A percentile compares a stretch with the other conserved stretches of the same genome.
Evolutionary conservation across 2,113 vertebrate species (phyloP).

Genomic region (Tychaedon coryphoeus): DNA sequence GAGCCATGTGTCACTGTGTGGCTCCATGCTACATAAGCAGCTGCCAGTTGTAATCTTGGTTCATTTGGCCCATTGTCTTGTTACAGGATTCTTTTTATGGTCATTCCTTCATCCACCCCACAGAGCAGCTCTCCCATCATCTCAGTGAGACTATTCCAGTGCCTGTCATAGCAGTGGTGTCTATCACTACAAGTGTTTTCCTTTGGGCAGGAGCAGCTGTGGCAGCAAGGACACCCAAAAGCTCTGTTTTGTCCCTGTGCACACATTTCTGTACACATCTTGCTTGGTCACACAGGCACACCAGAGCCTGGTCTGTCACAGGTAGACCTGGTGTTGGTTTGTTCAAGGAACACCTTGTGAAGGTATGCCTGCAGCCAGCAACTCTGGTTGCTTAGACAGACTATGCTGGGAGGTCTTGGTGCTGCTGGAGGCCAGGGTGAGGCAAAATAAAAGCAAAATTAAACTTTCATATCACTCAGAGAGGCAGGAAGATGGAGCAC

Average conservation of each 20-base stretch:
- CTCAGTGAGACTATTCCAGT: not conserved
- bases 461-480: not conserved
- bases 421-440: not conserved
- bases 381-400: not conserved
- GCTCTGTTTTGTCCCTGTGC: not conserved
- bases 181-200: not conserved
- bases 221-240: not conserved
- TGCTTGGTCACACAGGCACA: not conserved
- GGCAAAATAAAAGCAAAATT: not conserved
- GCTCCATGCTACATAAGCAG: not conserved
- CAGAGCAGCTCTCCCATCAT: not conserved
- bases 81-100: not conserved
- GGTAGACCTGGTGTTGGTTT: rapidly evolving
- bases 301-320: not conserved
- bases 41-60: not conserved
- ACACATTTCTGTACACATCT: not conserved
- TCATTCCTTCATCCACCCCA: not conserved
- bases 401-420: not conserved
- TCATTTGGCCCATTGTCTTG: not conserved
- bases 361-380: not conserved
- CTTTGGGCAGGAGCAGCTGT: not conserved
- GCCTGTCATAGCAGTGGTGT: not conserved
- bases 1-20: not conserved
- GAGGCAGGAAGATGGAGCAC: not conserved
- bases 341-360: not conserved